A percentile compares a stretch with the other conserved stretches of the same genome.
These are phyloP conservation scores for Onychostruthus taczanowskii DNA, from an alignment of 2,113 vertebrate genomes.

Conservation along the genomic window DNA sequence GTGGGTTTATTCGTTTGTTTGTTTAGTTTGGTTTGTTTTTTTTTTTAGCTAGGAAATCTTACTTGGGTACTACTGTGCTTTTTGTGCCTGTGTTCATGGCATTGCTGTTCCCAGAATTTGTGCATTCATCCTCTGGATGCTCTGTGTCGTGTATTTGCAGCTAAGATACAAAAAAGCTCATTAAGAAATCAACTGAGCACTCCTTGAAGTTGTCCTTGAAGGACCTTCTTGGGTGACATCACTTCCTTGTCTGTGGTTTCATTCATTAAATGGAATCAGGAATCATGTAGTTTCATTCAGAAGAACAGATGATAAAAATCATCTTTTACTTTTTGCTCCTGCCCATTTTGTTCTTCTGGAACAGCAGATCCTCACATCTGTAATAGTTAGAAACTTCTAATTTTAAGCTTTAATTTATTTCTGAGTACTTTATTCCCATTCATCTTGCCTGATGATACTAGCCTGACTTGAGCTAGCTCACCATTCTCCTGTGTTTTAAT, in stretches of 20 bases:
- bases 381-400: constrained; percentile 23
- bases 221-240: not conserved
- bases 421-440: not conserved
- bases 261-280: not conserved
- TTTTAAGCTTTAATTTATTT: constrained; percentile 34
- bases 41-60: not conserved
- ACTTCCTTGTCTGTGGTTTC: not conserved
- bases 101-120: not conserved
- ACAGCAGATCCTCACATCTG: not conserved
- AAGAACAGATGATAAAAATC: not conserved
- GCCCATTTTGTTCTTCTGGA: not conserved
- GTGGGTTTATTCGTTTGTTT: not conserved
- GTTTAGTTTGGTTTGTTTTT: not conserved
- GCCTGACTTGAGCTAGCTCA: not conserved
- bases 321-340: not conserved
- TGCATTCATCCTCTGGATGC: not conserved
- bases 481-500: not conserved
- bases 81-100: not conserved
- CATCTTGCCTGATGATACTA: not conserved
- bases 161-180: not conserved
- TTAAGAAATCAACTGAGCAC: not conserved
- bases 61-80: not conserved
- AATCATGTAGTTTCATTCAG: not conserved
- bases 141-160: not conserved
- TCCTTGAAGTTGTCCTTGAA: not conserved